Evolutionary conservation across 2,888 invertebrate genomes (phyloP).

Genomic region (Candidula unifasciata): DNA sequence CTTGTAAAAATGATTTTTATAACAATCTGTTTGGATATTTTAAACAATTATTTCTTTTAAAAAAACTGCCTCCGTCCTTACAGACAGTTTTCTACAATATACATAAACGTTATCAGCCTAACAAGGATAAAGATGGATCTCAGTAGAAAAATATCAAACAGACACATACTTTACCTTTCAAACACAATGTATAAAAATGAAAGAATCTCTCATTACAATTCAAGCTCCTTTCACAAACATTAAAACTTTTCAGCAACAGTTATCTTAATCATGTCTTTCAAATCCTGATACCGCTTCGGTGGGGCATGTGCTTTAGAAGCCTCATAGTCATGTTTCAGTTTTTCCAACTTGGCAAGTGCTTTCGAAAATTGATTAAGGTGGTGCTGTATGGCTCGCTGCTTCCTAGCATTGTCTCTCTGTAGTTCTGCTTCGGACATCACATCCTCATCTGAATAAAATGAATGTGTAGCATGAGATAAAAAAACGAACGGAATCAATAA

Average conservation of each 20-base stretch:
- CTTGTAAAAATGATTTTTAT: too few relatives aligned
- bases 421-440: slow-evolving; percentile 51
- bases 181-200: too few relatives aligned
- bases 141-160: too few relatives aligned
- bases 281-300: slow-evolving; percentile 50
- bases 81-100: too few relatives aligned
- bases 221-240: background rate
- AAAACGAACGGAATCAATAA: background rate
- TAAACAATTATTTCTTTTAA: too few relatives aligned
- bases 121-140: too few relatives aligned
- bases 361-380: slow-evolving; percentile 30
- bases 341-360: slow-evolving; percentile 46
- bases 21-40: too few relatives aligned
- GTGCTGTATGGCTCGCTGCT: slow-evolving; percentile 47
- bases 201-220: too few relatives aligned
- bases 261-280: slow-evolving; percentile 55
- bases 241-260: slow-evolving; percentile 42
- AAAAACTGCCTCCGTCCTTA: too few relatives aligned
- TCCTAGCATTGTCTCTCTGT: slow-evolving; percentile 52
- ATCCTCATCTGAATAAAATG: slow-evolving; percentile 41
- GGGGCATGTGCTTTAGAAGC: slow-evolving; percentile 52
- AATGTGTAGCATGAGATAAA: background rate
- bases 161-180: too few relatives aligned
- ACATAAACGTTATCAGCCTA: too few relatives aligned
- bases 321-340: slow-evolving; percentile 48